Base-by-base conservation (phyloP, 2,888 invertebrate genomes). In the Tortrix viridana region DNA sequence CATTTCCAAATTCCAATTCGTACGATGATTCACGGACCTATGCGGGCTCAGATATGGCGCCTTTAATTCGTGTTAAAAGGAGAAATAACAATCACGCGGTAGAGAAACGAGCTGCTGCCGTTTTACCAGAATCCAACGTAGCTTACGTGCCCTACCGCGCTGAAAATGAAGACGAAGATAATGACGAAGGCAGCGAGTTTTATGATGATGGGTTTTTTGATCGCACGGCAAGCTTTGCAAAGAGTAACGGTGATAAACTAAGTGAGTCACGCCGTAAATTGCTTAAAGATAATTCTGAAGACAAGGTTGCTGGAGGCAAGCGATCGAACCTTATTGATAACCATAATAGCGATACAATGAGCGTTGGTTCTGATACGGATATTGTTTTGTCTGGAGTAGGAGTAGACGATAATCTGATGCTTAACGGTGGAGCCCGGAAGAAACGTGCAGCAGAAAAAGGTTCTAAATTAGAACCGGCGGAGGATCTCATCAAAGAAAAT, bases 191-290 rank as follows among this genome's bases (percentile, higher is more conserved):
- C 6, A 89, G 85, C 70, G 93, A 93, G 74, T 92, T 91, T 70
- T 88, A 92, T 52, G 88, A 92, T 66, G 88, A 92, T 67, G 88
- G 88, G 9, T 90, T 92, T 72, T 91, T 89, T 68, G 92, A 92
- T 66, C 80, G 85, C 5, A 80, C 83, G 47, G 81, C 86, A 6
- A 84, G 82, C 69, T 80, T 84, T 49, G 81, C 74, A 18, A 79
- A 82, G 56, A 70, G 56, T 60, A 79, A 71, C 43, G 67, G 56
- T 5, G 55, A 55, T 16, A 59, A 76, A 16, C 5, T 26, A 37
- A 50, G 56, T 44, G 50, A 62, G 12, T 5, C 50, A 1, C 19
- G 19, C 23, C 37, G 44, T 22, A 52, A 46, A 16, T 5, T 3
- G 14, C 20, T 46, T 5, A 50, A 43, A 46, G 23, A 23, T 9